Evolutionary conservation across 2,797 vertebrate genomes (phyloP), one percentile per base, ranked within the genome.

Genomic region (Cyclura pinguis): DNA sequence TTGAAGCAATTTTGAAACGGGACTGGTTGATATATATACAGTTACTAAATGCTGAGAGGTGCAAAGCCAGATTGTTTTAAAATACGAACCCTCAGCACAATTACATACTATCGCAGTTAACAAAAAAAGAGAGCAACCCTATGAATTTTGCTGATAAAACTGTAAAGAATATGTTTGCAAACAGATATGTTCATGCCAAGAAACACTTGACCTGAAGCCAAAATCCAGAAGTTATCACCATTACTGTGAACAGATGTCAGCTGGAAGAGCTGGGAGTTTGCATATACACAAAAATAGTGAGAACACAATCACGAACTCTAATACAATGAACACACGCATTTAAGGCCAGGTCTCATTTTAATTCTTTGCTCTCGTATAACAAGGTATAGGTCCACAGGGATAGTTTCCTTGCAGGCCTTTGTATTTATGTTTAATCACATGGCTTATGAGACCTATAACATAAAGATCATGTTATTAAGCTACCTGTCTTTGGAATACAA

Each of bases 1-100:
- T 94, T 94, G 91, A 95, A 93, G 88, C 91, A 82, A 74, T 89
- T 93, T 86, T 92, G 91, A 88, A 87, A 89, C 95, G 94, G 90
- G 92, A 87, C 85, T 64, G 92, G 88, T 84, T 88, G 94, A 96
- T 94, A 94, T 86, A 93, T 90, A 88, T 93, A 93, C 50, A 2
- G 0, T 47, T 94, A 27, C 94, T 95, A 94, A 92, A 95, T 88
- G 52, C 67, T 52, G 80, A 20, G 81, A 93, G 64, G 89, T 93
- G 85, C 77, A 92, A 93, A 74, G 87, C 77, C 90, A 94, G 86
- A 81, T 16, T 84, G 12, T 38, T 82, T 86, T 92, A 81, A 90
- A 82, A 2, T 76, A 89, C 77, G 81, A 77, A 94, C 84, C 77
- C 20, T 74, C 90, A 87, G 50, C 42, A 6, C 47, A 52, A 13